Evolutionary conservation across 1,140 invertebrate species (phyloP), one percentile per base, ranked within the genome.

Genomic region (Ceratitis capitata): DNA sequence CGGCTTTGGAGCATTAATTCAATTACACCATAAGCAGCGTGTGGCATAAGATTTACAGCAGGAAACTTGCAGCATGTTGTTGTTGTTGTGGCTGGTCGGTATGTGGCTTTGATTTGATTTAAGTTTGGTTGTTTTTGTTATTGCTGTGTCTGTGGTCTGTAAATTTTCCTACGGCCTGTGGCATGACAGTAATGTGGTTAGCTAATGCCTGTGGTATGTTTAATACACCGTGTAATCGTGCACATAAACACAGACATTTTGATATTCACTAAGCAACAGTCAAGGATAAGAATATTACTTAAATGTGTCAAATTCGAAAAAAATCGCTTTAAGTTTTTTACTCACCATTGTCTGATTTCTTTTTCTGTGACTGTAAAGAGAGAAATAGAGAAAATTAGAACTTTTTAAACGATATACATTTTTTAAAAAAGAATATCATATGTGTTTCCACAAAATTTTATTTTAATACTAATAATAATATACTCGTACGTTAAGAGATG

Each of bases 311-410:
- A 56, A n/a, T 56, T 56, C 23, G 2, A 0, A 56, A 56, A 56
- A n/a, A 26, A 2, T 32, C 29, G 29, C 26, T 61, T 16, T 29
- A 26, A 32, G 58, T 3, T 32, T 32, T 64, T 45, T 86, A 95
- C 95, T 95, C 92, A 96, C 96, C 96, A 97, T 92, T 96, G 96
- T 89, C 96, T 94, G 89, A 97, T 96, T 92, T 97, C 96, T 92
- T 96, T 96, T 92, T 97, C 96, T 85, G 96, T 96, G 93, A 97
- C 96, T 97, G 95, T 92, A 93, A 91, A 39, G 69, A 88, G 12
- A 88, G 6, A 23, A 56, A 9, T n/a, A 23, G 5, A 56, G n/a
- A 56, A n/a, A 56, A 23, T 56, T n/a, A n/a, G n/a, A n/a, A n/a
- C n/a, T n/a, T n/a, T n/a, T n/a, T n/a, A n/a, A n/a, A n/a, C n/a